These are phyloP conservation scores for Andrena marginata DNA, from an alignment of 2,888 invertebrate species.

Conservation along the genomic window DNA sequence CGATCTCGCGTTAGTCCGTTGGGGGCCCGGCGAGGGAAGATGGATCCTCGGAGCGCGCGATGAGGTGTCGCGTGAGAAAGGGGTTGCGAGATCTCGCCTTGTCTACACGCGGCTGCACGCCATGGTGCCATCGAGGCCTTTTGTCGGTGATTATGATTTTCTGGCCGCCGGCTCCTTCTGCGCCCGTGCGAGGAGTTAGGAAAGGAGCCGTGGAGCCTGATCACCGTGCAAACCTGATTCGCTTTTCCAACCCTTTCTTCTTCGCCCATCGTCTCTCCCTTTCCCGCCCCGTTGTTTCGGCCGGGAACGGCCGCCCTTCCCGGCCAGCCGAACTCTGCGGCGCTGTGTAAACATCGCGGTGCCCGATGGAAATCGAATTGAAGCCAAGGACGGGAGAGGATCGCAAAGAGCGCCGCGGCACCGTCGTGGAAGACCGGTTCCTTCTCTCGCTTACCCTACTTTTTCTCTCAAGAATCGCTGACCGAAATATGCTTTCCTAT, in stretches of 20 bases:
- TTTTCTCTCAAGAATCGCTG: slow-evolving; percentile 63
- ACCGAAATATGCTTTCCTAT: slow-evolving; percentile 66
- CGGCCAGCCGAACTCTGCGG: slow-evolving; percentile 29
- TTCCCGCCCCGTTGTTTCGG: slow-evolving; percentile 7
- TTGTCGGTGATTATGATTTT: slow-evolving; percentile 73
- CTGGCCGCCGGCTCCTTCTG: slow-evolving; percentile 60
- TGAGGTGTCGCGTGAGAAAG: slow-evolving; percentile 78
- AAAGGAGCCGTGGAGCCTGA: slow-evolving; percentile 42
- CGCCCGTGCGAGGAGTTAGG: slow-evolving; percentile 42
- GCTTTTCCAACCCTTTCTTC: slow-evolving; percentile 66
- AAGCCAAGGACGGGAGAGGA: slow-evolving; percentile 41
- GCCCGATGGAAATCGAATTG: slow-evolving; percentile 71
- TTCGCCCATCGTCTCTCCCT: slow-evolving; percentile 1
- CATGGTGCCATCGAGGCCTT: slow-evolving; percentile 59
- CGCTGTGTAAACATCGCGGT: slow-evolving; percentile 66
- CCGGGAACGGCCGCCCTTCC: slow-evolving; percentile 32
- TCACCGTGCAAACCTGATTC: slow-evolving; percentile 62
- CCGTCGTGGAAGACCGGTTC: slow-evolving; percentile 70
- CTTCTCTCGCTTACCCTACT: slow-evolving; percentile 55
- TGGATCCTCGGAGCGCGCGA: slow-evolving; percentile 63
- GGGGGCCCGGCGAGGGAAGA: slow-evolving; percentile 51
- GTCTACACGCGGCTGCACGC: slow-evolving; percentile 60
- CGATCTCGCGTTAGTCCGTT: slow-evolving; percentile 35
- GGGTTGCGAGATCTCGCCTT: slow-evolving; percentile 66
- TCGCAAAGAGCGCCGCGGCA: slow-evolving; percentile 38